phyloP scores from a whole-genome alignment of 2,797 vertebrate species.

The Anas flavirostris region DNA sequence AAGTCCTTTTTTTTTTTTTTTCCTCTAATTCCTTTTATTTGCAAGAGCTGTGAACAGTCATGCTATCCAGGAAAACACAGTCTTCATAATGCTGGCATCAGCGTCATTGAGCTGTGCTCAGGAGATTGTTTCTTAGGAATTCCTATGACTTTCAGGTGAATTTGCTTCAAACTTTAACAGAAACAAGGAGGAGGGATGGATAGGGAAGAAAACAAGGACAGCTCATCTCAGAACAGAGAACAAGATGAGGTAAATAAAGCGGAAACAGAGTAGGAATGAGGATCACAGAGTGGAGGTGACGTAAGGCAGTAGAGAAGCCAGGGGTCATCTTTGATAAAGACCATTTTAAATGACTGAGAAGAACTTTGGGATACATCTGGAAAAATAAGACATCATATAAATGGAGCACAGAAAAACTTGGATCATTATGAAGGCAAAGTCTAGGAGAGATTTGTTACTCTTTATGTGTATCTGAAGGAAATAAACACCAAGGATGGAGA shows the following conservation, averaged over 20 bases:
- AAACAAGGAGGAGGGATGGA: background rate
- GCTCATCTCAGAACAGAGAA: background rate
- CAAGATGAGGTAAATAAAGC: background rate
- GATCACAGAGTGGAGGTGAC: background rate
- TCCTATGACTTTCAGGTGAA: background rate
- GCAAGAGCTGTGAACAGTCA: background rate
- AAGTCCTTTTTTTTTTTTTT: background rate
- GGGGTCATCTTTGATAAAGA: background rate
- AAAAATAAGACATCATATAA: background rate
- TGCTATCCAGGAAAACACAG: conserved; percentile 47
- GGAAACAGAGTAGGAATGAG: background rate
- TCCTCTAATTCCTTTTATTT: conserved; percentile 43
- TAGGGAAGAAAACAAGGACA: background rate
- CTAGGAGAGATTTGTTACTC: background rate
- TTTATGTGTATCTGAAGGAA: background rate
- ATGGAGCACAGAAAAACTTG: background rate
- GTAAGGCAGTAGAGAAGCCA: background rate
- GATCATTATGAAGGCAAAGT: background rate
- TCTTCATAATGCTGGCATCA: background rate
- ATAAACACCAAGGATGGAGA: background rate
- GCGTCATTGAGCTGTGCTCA: background rate
- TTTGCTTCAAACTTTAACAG: background rate
- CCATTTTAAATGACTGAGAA: background rate
- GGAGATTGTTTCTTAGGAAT: background rate
- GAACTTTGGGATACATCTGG: background rate